These are phyloP conservation scores for Lontra canadensis DNA, from an alignment of 2,113 vertebrate genomes.

Conservation along the genomic window DNA sequence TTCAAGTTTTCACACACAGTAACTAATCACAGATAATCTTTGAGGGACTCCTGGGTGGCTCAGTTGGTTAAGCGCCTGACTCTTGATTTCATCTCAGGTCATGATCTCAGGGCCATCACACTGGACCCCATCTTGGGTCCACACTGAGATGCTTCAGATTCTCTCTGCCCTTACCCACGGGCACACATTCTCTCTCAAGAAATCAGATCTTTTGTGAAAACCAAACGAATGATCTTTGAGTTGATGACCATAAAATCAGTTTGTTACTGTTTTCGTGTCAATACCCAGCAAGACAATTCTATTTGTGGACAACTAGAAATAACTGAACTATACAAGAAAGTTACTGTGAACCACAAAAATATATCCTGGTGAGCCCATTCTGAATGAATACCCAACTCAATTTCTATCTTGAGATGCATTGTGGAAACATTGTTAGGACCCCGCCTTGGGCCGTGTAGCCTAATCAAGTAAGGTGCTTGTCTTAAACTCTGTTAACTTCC, in stretches of 20 bases:
- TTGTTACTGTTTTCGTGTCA: background rate
- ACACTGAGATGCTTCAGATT: background rate
- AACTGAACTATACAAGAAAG: background rate
- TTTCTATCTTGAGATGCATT: background rate
- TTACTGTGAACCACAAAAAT: background rate
- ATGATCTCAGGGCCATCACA: background rate
- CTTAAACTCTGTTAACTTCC: background rate
- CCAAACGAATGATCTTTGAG: background rate
- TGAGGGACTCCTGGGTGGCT: background rate
- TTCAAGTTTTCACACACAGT: background rate
- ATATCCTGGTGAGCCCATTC: background rate
- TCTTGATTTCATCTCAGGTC: background rate
- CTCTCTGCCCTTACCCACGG: background rate
- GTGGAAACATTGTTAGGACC: background rate
- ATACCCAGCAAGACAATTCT: background rate
- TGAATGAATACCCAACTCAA: background rate
- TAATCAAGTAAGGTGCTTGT: background rate
- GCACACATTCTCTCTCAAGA: background rate
- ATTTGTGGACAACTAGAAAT: background rate
- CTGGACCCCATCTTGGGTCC: background rate
- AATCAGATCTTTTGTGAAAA: background rate
- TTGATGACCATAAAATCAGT: background rate
- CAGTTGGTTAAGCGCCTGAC: background rate
- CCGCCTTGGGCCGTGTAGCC: background rate
- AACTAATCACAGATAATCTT: background rate